Evolutionary conservation across 2,888 invertebrate species (phyloP).

Genomic region (Tetropium fuscum): DNA sequence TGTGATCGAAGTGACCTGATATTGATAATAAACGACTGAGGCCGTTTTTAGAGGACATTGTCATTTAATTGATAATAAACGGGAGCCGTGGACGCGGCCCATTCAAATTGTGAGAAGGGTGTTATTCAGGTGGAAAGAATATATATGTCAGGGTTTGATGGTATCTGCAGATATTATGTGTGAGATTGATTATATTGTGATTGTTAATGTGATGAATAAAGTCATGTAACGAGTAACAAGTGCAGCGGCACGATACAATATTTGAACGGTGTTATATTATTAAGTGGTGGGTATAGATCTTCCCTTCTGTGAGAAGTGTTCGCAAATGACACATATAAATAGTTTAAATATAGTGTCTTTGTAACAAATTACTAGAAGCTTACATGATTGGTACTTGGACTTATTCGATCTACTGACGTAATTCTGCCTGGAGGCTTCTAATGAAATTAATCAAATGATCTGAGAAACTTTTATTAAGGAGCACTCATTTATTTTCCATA

Average conservation of each 20-base stretch:
- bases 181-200: conserved; percentile 16
- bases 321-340: no score
- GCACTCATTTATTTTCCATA: no score
- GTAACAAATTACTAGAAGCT: no score
- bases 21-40: conserved; percentile 53
- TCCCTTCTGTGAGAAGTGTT: background rate
- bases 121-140: conserved; percentile 21
- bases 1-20: conserved; percentile 57
- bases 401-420: no score
- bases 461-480: no score
- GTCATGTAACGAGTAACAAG: background rate
- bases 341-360: no score
- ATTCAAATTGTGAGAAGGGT: conserved; percentile 16
- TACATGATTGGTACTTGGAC: no score
- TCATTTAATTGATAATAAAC: conserved; percentile 23
- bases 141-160: conserved; percentile 11
- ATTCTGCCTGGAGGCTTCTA: no score
- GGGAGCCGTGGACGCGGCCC: conserved; percentile 17
- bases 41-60: conserved; percentile 30
- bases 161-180: conserved; percentile 18
- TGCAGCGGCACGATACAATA: conserved; percentile 1
- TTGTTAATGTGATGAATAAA: conserved; percentile 3
- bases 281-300: background rate
- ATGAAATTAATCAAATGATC: no score
- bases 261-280: conserved; percentile 10